Conservation (phyloP, 2,888 invertebrate species). For the Fragum fragum region DNA sequence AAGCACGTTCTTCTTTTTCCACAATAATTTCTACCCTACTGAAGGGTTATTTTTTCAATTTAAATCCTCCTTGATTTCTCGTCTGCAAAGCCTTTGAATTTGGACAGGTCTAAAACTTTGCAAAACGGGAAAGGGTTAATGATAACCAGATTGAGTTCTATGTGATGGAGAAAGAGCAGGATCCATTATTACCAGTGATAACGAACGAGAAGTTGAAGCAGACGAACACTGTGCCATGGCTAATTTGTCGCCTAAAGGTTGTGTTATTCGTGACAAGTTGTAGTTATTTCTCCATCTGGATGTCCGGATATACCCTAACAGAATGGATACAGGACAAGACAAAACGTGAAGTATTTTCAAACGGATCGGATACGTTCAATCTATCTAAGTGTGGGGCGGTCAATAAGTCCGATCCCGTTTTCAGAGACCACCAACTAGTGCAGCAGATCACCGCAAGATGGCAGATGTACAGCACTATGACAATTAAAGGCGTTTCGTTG, state of each 20-base stretch:
- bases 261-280: conserved; percentile 7
- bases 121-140: no score
- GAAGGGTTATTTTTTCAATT: no score
- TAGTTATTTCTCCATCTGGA: conserved; percentile 45
- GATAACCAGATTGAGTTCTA: no score
- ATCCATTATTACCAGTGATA: not conserved
- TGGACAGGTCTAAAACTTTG: no score
- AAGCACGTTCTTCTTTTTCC: no score
- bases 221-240: not conserved
- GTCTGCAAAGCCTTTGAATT: no score
- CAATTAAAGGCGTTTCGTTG: conserved; percentile 13
- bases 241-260: not conserved
- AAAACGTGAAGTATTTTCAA: conserved; percentile 33
- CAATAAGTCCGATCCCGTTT: conserved; percentile 40
- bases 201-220: not conserved
- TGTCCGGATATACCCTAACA: conserved; percentile 29
- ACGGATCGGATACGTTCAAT: conserved; percentile 23
- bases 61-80: no score
- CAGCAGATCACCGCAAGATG: conserved; percentile 48
- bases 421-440: conserved; percentile 32
- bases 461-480: conserved; percentile 47
- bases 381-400: conserved; percentile 25
- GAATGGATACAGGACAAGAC: conserved; percentile 50
- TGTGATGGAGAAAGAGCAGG: not conserved
- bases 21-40: no score